Conservation (phyloP, 2,888 invertebrate species). For the Escarpia spicata region DNA sequence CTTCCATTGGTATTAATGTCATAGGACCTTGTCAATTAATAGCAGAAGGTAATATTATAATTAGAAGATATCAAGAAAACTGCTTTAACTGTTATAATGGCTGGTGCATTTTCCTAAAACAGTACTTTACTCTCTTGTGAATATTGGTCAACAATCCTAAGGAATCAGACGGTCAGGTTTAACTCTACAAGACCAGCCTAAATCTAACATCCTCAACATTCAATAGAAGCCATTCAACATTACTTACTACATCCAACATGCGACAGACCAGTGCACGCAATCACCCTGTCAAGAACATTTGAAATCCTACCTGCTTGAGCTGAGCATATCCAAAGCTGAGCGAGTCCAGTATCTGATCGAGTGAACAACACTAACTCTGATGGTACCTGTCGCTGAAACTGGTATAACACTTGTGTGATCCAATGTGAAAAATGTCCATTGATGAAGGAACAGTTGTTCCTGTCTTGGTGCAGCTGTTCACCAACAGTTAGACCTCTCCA, state of each 20-base stretch:
- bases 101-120: too few relatives aligned
- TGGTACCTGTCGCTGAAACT: not conserved
- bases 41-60: too few relatives aligned
- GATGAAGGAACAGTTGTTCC: not conserved
- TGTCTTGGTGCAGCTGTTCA: not conserved
- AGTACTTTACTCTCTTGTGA: too few relatives aligned
- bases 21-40: too few relatives aligned
- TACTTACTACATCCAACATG: not conserved
- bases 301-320: not conserved
- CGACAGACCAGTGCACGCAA: not conserved
- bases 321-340: not conserved
- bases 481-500: not conserved
- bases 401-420: not conserved
- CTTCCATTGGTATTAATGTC: too few relatives aligned
- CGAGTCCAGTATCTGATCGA: not conserved
- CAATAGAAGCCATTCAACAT: not conserved
- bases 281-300: not conserved
- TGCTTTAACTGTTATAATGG: too few relatives aligned
- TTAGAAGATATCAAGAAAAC: too few relatives aligned
- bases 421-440: not conserved
- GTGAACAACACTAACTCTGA: not conserved
- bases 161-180: too few relatives aligned
- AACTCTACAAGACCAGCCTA: not conserved
- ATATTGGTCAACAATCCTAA: too few relatives aligned
- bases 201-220: not conserved